Base-by-base conservation (phyloP, 92 coral and sea anemone genomes). In the Palythoa grandis region DNA sequence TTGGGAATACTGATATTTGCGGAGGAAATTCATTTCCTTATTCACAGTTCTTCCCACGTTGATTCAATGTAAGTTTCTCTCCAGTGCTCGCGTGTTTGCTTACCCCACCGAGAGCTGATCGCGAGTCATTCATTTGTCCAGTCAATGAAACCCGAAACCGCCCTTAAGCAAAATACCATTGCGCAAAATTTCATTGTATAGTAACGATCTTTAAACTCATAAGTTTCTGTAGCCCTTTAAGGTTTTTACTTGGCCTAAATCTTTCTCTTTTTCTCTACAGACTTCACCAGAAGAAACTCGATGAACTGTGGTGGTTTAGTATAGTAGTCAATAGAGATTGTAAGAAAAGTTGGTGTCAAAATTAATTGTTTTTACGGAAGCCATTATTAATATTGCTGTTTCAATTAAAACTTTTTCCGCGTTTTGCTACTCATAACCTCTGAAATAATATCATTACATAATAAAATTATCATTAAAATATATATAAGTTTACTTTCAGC, bases 21-120 rank as follows among this genome's bases (percentile, higher is more conserved):
- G 65, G 20, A 58, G 65, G 75, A 70, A 70, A 4, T 37, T 15
- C 47, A 47, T 35, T 37, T 37, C 14, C 11, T 29, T 48, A 4
- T 37, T 72, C n/a, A 23, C 11, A 23, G 53, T 72, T 3, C 50
- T 8, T 43, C 50, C 9, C 50, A 43, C 50, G 9, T 5, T 43
- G 50, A 43, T 43, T 43, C 50, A 43, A 5, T 8, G 50, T 43
- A 43, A 15, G 35, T 39, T 72, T 35, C 77, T 14, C 19, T 70
- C 53, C 56, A 72, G 38, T 35, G n/a, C 56, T 52, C 14, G n/a
- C 20, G 48, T 71, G 52, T n/a, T 43, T 76, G 63, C 13, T 53
- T 53, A 53, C 82, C 82, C 82, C 82, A 53, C 82, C 67, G 50
- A 56, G 82, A 47, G 54, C 3, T 29, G 35, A 72, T 20, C 17